Percentiles rank a stretch among this genome's conserved stretches.
Conservation (phyloP, 2,888 invertebrate genomes). For the Microplitis manilae region DNA sequence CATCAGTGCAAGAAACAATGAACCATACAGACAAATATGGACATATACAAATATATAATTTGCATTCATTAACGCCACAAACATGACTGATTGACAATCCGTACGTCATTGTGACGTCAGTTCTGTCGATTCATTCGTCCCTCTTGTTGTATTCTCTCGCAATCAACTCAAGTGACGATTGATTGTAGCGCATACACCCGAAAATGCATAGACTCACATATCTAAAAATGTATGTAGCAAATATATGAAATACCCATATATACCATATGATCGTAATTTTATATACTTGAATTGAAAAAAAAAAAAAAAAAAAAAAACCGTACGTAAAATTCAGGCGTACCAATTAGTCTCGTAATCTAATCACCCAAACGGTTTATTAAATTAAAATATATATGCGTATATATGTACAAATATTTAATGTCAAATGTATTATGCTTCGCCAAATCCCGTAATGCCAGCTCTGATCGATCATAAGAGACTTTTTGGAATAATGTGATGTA, state of each 20-base stretch:
- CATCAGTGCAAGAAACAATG: constrained; percentile 2
- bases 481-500: too few relatives aligned
- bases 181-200: constrained; percentile 46
- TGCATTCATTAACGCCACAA: constrained; percentile 71
- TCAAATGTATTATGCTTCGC: too few relatives aligned
- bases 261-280: too few relatives aligned
- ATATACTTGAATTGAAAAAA: too few relatives aligned
- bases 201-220: not conserved
- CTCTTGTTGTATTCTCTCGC: constrained; percentile 53
- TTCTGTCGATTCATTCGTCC: constrained; percentile 57
- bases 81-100: constrained; percentile 71
- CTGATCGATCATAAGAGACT: too few relatives aligned
- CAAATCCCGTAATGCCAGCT: too few relatives aligned
- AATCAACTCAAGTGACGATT: constrained; percentile 65
- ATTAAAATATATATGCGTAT: too few relatives aligned
- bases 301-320: too few relatives aligned
- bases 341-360: too few relatives aligned
- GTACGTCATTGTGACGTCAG: constrained; percentile 70
- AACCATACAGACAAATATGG: not conserved
- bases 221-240: not conserved
- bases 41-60: constrained; percentile 53
- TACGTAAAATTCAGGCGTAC: too few relatives aligned
- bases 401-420: too few relatives aligned
- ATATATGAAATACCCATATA: not conserved
- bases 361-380: too few relatives aligned